Evolutionary conservation across 2,888 invertebrate genomes (phyloP).

Genomic region (Drosophila buzzatii): DNA sequence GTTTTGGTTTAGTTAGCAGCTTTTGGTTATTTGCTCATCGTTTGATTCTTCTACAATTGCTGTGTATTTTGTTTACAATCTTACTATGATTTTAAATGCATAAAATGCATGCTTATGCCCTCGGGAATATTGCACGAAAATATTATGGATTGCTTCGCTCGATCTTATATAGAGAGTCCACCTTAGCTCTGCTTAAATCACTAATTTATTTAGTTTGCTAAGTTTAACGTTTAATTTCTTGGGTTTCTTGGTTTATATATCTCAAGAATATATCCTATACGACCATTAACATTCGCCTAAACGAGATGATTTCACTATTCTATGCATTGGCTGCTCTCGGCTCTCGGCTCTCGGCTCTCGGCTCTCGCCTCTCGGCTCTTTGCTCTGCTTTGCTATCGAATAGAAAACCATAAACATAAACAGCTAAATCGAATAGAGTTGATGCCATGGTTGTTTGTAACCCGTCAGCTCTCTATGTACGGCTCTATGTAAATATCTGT

Average conservation of each 20-base stretch:
- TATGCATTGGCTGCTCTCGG: constrained; percentile 1
- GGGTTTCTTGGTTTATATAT: neutral
- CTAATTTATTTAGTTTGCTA: constrained; percentile 53
- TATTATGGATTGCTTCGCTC: constrained; percentile 48
- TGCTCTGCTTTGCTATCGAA: constrained; percentile 19
- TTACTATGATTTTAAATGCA: constrained; percentile 66
- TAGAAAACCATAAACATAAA: constrained; percentile 19
- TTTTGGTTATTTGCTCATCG: constrained; percentile 78
- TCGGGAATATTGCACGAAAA: constrained; percentile 71
- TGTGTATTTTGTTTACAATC: constrained; percentile 32
- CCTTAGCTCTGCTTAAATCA: constrained; percentile 32
- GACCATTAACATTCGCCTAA: constrained; percentile 26
- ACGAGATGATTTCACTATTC: neutral
- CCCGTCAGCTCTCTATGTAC: constrained; percentile 15
- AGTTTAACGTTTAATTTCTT: constrained; percentile 50
- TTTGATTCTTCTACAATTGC: constrained; percentile 71
- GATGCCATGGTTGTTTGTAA: constrained; percentile 28
- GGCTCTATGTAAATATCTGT: constrained; percentile 43
- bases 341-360: neutral
- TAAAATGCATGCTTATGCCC: constrained; percentile 54
- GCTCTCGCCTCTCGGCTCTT: constrained; percentile 3
- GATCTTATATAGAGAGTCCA: neutral
- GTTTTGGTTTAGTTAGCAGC: constrained; percentile 68
- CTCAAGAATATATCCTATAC: constrained; percentile 22
- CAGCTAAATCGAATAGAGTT: constrained; percentile 34